Percentiles rank a stretch among this genome's conserved stretches.
phyloP scores from a whole-genome alignment of 2,888 invertebrate species.

The Mythimna albipuncta region DNA sequence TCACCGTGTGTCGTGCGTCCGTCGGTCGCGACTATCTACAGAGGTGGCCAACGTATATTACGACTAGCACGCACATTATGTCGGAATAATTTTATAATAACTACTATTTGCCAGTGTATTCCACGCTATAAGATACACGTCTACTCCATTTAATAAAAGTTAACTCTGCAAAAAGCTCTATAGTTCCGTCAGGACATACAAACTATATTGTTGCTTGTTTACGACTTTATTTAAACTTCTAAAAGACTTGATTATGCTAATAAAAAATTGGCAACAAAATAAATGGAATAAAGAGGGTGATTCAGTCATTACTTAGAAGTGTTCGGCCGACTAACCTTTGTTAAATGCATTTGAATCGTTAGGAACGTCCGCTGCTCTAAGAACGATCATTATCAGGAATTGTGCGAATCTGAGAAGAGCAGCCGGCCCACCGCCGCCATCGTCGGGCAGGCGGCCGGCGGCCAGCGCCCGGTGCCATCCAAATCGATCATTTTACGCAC shows the following conservation, averaged over 20 bases:
- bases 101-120: slow-evolving; percentile 34
- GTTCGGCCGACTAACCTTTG: slow-evolving; percentile 65
- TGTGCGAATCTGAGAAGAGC: slow-evolving; percentile 73
- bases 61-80: slow-evolving; percentile 70
- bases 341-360: slow-evolving; percentile 62
- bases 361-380: slow-evolving; percentile 67
- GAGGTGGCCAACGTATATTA: slow-evolving; percentile 81
- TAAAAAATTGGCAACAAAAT: slow-evolving; percentile 58
- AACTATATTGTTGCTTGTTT: slow-evolving; percentile 19
- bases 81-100: slow-evolving; percentile 68
- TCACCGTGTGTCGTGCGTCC: slow-evolving; percentile 77
- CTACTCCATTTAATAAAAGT: slow-evolving; percentile 17
- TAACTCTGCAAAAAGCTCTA: slow-evolving; percentile 3
- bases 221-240: slow-evolving; percentile 30
- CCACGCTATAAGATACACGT: slow-evolving; percentile 17
- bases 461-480: slow-evolving; percentile 74
- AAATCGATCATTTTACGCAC: slow-evolving; percentile 86
- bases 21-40: slow-evolving; percentile 70
- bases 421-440: slow-evolving; percentile 47
- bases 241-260: slow-evolving; percentile 33
- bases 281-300: slow-evolving; percentile 60
- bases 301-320: slow-evolving; percentile 66
- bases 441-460: slow-evolving; percentile 64
- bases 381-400: slow-evolving; percentile 79
- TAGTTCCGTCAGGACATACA: neutral